phyloP scores from a whole-genome alignment of 2,113 vertebrate species.

The Pseudorasbora parva region DNA sequence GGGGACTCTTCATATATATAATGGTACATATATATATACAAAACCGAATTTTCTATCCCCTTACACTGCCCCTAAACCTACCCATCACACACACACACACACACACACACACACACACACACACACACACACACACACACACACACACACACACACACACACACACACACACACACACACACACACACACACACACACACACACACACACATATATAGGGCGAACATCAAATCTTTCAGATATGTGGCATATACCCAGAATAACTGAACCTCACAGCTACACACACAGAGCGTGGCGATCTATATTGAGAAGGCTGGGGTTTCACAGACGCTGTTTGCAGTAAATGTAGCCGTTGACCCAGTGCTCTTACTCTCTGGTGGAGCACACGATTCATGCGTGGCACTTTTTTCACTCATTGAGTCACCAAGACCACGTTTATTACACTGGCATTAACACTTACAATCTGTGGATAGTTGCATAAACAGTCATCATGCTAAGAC shows the following conservation, averaged over 20 bases:
- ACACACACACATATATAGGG: background rate
- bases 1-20: too few species aligned
- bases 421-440: background rate
- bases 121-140: too few species aligned
- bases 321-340: background rate
- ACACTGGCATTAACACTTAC: background rate
- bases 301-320: constrained; percentile 9
- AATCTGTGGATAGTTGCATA: background rate
- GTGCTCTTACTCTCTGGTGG: background rate
- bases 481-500: too few species aligned
- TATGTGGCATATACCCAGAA: background rate
- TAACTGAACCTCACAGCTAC: background rate
- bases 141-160: too few species aligned
- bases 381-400: background rate
- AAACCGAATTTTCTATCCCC: too few species aligned
- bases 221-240: background rate
- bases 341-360: background rate
- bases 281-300: background rate
- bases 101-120: too few species aligned
- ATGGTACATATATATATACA: too few species aligned
- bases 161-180: too few species aligned
- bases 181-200: too few species aligned
- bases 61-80: too few species aligned
- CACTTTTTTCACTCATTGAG: background rate
- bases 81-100: background rate